A percentile compares a stretch with the other conserved stretches of the same genome.
These are phyloP conservation scores for Gambelia wislizenii DNA, from an alignment of 2,797 vertebrate genomes.

Conservation along the genomic window DNA sequence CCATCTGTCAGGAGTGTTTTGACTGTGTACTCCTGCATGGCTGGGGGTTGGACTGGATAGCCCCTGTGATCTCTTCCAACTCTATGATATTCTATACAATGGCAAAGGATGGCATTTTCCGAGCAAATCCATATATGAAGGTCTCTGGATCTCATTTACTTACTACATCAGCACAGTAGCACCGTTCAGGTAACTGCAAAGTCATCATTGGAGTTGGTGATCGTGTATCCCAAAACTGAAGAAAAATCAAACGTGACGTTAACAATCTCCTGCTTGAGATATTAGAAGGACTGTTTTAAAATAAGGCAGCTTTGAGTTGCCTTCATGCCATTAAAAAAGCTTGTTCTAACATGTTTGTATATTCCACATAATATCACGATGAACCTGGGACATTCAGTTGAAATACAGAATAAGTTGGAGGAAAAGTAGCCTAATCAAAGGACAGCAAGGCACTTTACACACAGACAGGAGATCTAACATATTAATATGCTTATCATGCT, in stretches of 20 bases:
- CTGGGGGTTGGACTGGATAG: too few species aligned
- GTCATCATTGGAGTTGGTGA: constrained; percentile 98
- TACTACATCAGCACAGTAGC: constrained; percentile 98
- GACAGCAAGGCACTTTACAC: not conserved
- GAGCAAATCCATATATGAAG: not conserved
- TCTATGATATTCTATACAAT: too few species aligned
- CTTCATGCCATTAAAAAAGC: not conserved
- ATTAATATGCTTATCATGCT: too few species aligned
- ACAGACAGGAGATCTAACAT: too few species aligned
- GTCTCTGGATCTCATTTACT: constrained; percentile 54
- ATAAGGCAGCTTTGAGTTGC: not conserved
- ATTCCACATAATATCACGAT: not conserved
- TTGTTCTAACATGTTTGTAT: not conserved
- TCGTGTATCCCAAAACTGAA: constrained; percentile 97
- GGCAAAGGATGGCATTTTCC: not conserved
- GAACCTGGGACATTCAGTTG: not conserved
- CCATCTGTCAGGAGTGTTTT: too few species aligned
- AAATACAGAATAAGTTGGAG: not conserved
- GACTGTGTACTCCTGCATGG: too few species aligned
- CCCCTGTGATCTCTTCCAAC: too few species aligned
- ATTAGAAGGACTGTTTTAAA: not conserved
- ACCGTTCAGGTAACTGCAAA: constrained; percentile 93
- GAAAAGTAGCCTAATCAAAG: not conserved
- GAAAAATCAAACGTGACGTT: constrained; percentile 2
- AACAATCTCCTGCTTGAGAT: not conserved